Evolutionary conservation across 1,140 invertebrate genomes (phyloP).

Genomic region (Halesus radiatus): DNA sequence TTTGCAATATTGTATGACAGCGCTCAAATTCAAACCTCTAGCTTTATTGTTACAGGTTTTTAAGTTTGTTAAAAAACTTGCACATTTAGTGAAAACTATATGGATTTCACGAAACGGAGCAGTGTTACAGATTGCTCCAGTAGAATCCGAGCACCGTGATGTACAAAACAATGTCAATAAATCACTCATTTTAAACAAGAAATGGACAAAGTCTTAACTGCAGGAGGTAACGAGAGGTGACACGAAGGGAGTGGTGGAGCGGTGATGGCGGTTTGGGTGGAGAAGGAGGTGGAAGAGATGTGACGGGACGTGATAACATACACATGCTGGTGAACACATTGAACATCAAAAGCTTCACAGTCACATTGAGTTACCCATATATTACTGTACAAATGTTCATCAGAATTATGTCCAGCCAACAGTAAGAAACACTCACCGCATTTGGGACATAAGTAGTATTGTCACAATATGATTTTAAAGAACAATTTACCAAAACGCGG

Average conservation of each 20-base stretch:
- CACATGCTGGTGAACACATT: conserved; percentile 54
- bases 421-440: not conserved
- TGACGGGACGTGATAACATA: conserved; percentile 51
- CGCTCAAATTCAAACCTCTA: too few species aligned
- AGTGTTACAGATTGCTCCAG: too few species aligned
- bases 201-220: not conserved
- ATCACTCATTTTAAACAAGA: not conserved
- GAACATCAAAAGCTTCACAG: conserved; percentile 56
- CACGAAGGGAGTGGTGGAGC: not conserved
- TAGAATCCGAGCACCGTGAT: too few species aligned
- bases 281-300: too few species aligned
- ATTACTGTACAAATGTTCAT: conserved; percentile 21
- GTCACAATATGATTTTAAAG: not conserved
- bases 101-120: too few species aligned
- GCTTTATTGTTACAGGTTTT: too few species aligned
- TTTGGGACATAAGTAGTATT: not conserved
- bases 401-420: not conserved
- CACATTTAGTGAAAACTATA: too few species aligned
- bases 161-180: not conserved
- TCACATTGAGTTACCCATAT: conserved; percentile 49
- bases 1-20: too few species aligned
- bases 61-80: too few species aligned
- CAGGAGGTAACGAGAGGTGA: not conserved
- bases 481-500: not conserved
- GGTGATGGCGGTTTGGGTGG: conserved; percentile 9